These are phyloP conservation scores for Myodes glareolus DNA, from an alignment of 2,113 vertebrate genomes.

Conservation along the genomic window DNA sequence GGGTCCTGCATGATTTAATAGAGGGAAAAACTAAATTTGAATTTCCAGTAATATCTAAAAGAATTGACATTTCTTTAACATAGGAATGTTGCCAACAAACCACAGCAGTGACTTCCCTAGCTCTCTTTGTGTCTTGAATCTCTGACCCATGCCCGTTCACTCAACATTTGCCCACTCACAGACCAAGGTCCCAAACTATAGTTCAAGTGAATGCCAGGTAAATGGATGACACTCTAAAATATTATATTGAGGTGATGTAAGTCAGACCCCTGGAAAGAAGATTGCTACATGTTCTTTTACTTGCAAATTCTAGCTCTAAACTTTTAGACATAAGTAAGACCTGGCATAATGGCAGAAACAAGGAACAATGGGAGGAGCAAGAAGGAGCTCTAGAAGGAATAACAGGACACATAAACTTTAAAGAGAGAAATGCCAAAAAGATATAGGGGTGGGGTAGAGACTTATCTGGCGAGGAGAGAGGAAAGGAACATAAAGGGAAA, in stretches of 20 bases:
- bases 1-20: constrained; percentile 3
- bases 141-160: background rate
- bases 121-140: background rate
- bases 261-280: background rate
- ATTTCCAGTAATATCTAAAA: constrained; percentile 32
- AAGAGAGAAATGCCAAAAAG: background rate
- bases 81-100: background rate
- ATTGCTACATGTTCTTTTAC: background rate
- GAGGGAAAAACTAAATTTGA: background rate
- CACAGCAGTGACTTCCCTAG: background rate
- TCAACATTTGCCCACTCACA: background rate
- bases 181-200: background rate
- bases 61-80: background rate
- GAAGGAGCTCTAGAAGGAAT: background rate
- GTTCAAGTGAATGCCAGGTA: background rate
- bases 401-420: background rate
- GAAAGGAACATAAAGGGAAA: background rate
- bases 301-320: background rate
- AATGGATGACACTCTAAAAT: background rate
- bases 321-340: background rate
- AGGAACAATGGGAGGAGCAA: background rate
- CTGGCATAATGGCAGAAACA: background rate
- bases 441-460: background rate
- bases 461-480: background rate
- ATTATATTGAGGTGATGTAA: background rate